Base-by-base conservation (phyloP, 1,140 invertebrate species). In the Halesus radiatus region DNA sequence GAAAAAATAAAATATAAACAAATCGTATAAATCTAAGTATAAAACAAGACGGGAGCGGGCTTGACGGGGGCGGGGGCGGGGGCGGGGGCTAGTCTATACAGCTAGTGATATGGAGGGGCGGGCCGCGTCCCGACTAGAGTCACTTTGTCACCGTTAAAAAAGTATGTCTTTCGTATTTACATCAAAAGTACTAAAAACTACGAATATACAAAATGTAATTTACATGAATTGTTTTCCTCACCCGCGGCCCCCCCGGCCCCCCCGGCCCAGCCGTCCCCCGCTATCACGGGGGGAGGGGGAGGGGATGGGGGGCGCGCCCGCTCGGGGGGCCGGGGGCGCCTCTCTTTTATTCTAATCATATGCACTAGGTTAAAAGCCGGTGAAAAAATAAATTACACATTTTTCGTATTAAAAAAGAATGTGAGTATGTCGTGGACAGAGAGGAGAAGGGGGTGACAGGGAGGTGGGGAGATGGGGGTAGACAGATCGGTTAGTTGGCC, bases 1-100 rank as follows among this genome's bases (percentile, higher is more conserved):
- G 82, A 83, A 83, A 83, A 83, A 83, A 83, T 83, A 83, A 83
- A 81, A 81, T 83, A 83, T 81, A 81, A 83, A 79, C 64, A 83
- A 81, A 79, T 81, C 82, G 72, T 74, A 81, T 56, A 81, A 80
- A 60, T 81, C 77, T 81, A 81, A 73, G 70, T 78, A 78, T 68
- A 82, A 76, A 81, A 81, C 22, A 81, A 66, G 78, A 62, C 29
- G 64, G 80, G 76, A 79, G 60, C 54, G 60, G 58, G 60, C 72
- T 15, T 23, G 73, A 18, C 60, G 70, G 45, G 58, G 58, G 72
- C 23, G 72, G 45, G 45, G 16, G 16, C 26, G 26, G 74, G 56
- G 60, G 75, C 70, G 70, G 8, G 16, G 22, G 29, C 20, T 23
- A 58, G 73, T 16, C 45, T 45, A 45, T 45, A 45, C 37, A 45